Evolutionary conservation across 2,113 vertebrate genomes (phyloP).

Genomic region (Leptodactylus fuscus): DNA sequence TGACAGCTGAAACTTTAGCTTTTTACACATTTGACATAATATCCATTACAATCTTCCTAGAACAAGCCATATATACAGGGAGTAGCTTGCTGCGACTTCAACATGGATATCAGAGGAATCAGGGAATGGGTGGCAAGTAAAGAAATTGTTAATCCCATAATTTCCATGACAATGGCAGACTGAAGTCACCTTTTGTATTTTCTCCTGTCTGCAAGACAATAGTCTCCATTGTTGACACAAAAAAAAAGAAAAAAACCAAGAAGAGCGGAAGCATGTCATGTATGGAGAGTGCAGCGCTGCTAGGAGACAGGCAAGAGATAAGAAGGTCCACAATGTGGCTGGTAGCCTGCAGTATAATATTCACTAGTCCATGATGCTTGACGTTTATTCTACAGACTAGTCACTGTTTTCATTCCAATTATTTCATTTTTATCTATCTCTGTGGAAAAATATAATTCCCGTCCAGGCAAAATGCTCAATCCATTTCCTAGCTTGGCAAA

Average conservation of each 20-base stretch:
- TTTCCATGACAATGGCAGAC: slow-evolving; percentile 46
- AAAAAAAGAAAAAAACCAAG: slow-evolving; percentile 10
- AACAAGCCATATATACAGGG: neutral
- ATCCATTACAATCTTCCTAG: neutral
- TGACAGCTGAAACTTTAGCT: no score
- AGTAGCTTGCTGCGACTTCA: neutral
- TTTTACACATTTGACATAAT: neutral
- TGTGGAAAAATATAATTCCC: no score
- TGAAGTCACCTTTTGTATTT: slow-evolving; percentile 39
- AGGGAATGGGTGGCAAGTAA: neutral
- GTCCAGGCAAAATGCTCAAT: no score
- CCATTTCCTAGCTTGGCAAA: no score
- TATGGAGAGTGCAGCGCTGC: neutral
- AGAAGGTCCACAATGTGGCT: neutral
- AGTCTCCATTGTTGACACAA: slow-evolving; percentile 29
- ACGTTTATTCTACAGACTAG: no score
- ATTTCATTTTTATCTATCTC: no score
- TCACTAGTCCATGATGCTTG: no score
- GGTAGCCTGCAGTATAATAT: no score
- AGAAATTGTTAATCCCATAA: slow-evolving; percentile 17
- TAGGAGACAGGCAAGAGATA: neutral
- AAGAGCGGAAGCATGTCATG: slow-evolving; percentile 1
- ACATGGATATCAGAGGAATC: slow-evolving; percentile 16
- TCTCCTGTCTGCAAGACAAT: slow-evolving; percentile 17
- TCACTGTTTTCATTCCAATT: no score